A percentile compares a stretch with the other conserved stretches of the same genome.
Evolutionary conservation across 2,797 vertebrate species (phyloP).

Genomic region (Pteropus rufus): DNA sequence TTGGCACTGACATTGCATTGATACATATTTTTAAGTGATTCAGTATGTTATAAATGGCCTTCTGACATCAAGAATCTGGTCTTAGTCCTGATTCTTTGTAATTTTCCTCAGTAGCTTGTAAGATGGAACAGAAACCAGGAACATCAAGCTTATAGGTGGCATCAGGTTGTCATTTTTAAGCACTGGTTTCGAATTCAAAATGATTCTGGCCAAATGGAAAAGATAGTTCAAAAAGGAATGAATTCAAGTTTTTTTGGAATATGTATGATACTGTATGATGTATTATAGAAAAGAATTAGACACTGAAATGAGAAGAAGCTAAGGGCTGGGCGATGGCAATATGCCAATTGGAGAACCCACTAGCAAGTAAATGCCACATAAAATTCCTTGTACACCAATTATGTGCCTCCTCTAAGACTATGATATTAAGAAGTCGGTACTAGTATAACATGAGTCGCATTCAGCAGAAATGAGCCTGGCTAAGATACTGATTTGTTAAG

Average conservation of each 20-base stretch:
- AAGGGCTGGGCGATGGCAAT: neutral
- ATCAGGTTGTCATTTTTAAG: slow-evolving; percentile 48
- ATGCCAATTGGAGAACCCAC: neutral
- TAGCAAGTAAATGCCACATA: neutral
- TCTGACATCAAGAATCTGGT: slow-evolving; percentile 15
- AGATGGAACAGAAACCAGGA: neutral
- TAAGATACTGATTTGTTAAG: neutral
- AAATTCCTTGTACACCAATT: neutral
- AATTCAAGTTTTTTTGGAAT: neutral
- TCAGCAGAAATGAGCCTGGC: neutral
- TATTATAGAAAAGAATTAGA: slow-evolving; percentile 15
- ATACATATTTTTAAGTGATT: slow-evolving; percentile 1
- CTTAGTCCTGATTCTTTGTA: neutral
- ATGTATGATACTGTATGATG: neutral
- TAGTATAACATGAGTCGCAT: neutral
- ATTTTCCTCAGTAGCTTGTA: slow-evolving; percentile 22
- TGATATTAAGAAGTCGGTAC: neutral
- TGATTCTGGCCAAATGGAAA: slow-evolving; percentile 20
- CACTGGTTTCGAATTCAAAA: slow-evolving; percentile 22
- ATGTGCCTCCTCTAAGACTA: neutral
- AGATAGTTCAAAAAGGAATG: slow-evolving; percentile 9
- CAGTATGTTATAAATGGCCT: neutral
- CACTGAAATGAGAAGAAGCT: neutral
- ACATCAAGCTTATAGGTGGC: neutral
- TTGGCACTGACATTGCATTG: neutral